Percentiles rank a stretch among this genome's conserved stretches.
phyloP scores from a whole-genome alignment of 92 coral and sea anemone genomes.

The Siderastrea radians region DNA sequence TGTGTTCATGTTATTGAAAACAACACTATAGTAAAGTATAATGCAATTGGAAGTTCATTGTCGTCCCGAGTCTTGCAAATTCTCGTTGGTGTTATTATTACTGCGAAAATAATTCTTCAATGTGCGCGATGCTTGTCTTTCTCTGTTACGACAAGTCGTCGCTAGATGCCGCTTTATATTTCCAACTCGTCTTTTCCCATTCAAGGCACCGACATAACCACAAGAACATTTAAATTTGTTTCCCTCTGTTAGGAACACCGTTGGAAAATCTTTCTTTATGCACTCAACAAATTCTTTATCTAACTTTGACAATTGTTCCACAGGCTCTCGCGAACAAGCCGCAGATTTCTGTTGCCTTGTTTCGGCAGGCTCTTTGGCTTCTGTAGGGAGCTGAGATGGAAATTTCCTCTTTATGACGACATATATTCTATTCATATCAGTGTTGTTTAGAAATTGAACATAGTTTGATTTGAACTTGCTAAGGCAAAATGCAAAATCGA shows the following conservation, averaged over 20 bases:
- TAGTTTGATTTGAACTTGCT: background rate
- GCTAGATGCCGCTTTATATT: conserved; percentile 7
- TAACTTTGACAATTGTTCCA: background rate
- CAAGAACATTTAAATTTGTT: background rate
- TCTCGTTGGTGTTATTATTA: background rate
- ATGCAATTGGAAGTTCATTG: background rate
- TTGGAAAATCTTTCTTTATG: background rate
- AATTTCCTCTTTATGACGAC: background rate
- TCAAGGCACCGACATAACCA: background rate
- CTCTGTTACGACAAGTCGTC: background rate
- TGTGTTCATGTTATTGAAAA: background rate
- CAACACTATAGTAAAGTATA: background rate
- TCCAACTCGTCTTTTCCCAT: background rate
- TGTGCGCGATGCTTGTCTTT: background rate
- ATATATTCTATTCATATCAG: conserved; percentile 9
- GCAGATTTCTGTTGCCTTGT: background rate
- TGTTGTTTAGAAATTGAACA: background rate
- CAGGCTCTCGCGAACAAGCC: background rate
- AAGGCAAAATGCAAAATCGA: background rate
- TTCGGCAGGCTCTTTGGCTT: background rate
- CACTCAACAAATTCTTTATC: background rate
- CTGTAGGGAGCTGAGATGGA: background rate
- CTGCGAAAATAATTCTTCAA: background rate
- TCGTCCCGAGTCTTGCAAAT: background rate
- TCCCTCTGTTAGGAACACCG: background rate